These are phyloP conservation scores for Ochotona curzoniae DNA, from an alignment of 2,113 vertebrate genomes.

Conservation along the genomic window DNA sequence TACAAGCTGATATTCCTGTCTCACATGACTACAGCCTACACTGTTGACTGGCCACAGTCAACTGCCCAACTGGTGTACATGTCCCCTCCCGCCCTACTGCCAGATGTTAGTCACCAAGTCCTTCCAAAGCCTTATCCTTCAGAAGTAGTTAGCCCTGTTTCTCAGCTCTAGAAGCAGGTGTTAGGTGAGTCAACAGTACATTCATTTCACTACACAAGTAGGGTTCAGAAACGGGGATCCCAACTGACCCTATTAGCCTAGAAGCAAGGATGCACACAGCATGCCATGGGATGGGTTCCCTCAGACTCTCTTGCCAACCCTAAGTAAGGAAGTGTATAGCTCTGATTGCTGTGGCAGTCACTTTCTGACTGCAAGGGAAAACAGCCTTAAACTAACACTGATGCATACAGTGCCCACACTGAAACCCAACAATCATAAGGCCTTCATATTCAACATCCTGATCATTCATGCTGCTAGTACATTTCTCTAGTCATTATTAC, in stretches of 20 bases:
- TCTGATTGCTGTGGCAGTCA: neutral
- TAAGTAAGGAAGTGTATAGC: neutral
- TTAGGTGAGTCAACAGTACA: neutral
- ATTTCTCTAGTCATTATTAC: conserved; percentile 5
- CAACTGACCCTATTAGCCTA: neutral
- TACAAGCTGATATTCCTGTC: neutral
- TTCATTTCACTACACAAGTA: neutral
- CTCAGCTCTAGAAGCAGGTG: neutral
- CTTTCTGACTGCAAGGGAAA: neutral
- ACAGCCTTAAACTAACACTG: neutral
- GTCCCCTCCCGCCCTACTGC: neutral
- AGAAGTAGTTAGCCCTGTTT: neutral
- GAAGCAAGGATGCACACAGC: neutral
- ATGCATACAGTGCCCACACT: neutral
- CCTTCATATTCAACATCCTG: neutral
- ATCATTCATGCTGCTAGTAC: neutral
- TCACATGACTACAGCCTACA: neutral
- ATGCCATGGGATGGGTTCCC: neutral
- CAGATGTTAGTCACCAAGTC: neutral
- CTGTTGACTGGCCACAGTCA: neutral
- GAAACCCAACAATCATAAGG: neutral
- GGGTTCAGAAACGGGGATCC: neutral
- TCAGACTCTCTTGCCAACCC: neutral
- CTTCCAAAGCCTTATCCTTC: neutral
- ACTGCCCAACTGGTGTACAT: neutral